Evolutionary conservation across 2,888 invertebrate genomes (phyloP).

Genomic region (Gymnocheta viridis): DNA sequence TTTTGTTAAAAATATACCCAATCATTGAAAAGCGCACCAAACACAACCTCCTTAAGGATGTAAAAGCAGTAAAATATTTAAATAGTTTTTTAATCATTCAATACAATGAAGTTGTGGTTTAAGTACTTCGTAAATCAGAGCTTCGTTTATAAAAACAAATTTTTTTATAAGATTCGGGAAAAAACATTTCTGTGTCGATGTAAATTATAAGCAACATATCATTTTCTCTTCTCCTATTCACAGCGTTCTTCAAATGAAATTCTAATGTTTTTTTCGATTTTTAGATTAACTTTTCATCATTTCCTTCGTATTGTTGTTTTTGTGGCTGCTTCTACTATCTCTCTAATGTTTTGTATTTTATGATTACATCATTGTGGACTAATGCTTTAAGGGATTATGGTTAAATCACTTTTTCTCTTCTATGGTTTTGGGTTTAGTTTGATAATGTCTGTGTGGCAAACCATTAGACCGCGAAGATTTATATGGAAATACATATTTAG

Average conservation of each 20-base stretch:
- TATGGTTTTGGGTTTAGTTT: slow-evolving; percentile 17
- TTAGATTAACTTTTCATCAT: slow-evolving; percentile 1
- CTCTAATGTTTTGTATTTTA: slow-evolving; percentile 13
- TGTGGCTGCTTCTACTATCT: neutral
- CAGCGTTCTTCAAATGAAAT: neutral
- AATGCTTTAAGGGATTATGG: slow-evolving; percentile 32
- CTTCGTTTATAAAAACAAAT: too few relatives aligned
- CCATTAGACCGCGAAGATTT: slow-evolving; percentile 45
- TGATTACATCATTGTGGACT: slow-evolving; percentile 16
- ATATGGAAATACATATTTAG: slow-evolving; percentile 15
- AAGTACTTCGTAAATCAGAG: too few relatives aligned
- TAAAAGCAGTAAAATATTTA: too few relatives aligned
- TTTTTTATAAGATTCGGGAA: too few relatives aligned
- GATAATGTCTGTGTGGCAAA: slow-evolving; percentile 24
- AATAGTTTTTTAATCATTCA: too few relatives aligned
- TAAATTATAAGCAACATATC: too few relatives aligned
- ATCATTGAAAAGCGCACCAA: too few relatives aligned
- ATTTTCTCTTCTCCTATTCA: neutral
- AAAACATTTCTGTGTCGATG: too few relatives aligned
- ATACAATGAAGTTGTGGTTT: too few relatives aligned
- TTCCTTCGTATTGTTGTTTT: neutral
- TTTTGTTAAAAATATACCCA: too few relatives aligned
- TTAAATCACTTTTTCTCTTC: slow-evolving; percentile 31
- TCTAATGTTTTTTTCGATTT: slow-evolving; percentile 15
- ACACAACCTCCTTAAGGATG: too few relatives aligned